These are phyloP conservation scores for Forbesichthys papilliferus DNA, from an alignment of 2,113 vertebrate species.

Conservation along the genomic window DNA sequence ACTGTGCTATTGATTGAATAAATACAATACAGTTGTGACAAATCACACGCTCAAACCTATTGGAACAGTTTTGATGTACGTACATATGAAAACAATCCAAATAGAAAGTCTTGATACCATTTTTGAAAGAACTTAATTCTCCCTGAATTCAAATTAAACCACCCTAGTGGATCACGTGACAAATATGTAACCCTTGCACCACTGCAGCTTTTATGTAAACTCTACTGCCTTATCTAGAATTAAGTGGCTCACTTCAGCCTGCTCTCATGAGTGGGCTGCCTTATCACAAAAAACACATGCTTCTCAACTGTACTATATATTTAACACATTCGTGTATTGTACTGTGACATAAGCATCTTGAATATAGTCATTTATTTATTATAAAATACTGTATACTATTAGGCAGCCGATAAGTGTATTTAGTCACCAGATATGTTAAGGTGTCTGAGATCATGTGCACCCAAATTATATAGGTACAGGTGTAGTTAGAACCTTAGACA, in stretches of 20 bases:
- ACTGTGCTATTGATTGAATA: too few relatives aligned
- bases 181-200: background rate
- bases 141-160: conserved; percentile 4
- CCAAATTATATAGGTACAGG: too few relatives aligned
- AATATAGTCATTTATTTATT: background rate
- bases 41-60: too few relatives aligned
- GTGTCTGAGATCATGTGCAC: too few relatives aligned
- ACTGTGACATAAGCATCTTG: conserved; percentile 1
- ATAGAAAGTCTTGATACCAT: too few relatives aligned
- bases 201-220: conserved; percentile 18
- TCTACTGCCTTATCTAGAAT: conserved; percentile 41
- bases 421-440: background rate
- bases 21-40: too few relatives aligned
- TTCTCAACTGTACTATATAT: too few relatives aligned
- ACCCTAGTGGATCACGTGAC: background rate
- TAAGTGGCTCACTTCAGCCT: conserved; percentile 23
- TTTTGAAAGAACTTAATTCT: conserved; percentile 4
- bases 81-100: too few relatives aligned
- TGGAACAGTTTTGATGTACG: too few relatives aligned
- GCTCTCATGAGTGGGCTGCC: conserved; percentile 16
- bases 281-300: conserved; percentile 52
- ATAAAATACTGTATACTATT: background rate
- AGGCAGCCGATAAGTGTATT: background rate
- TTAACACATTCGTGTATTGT: background rate
- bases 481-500: too few relatives aligned